Conservation (phyloP, 37 sponge, comb jelly and placozoan species). For the Cliona cf. orientalis region DNA sequence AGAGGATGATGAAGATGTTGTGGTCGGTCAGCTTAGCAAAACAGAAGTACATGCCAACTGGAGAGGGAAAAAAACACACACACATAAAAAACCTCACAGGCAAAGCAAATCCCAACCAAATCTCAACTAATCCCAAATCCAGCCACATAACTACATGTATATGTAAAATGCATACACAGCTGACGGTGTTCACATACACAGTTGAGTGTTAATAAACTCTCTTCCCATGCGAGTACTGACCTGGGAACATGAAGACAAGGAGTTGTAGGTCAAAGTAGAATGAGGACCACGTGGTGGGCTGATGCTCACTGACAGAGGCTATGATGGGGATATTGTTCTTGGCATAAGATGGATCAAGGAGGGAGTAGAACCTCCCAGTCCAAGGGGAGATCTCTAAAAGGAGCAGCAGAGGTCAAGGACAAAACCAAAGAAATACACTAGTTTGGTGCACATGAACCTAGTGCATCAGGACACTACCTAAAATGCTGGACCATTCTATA, state of each 20-base stretch:
- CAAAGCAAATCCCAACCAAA: neutral
- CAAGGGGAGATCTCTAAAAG: conserved; percentile 90
- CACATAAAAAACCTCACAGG: neutral
- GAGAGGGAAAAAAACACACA: conserved; percentile 8
- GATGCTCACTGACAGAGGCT: conserved; percentile 99
- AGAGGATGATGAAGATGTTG: conserved; percentile 97
- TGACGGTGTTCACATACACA: too few species aligned
- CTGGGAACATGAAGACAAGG: conserved; percentile 97
- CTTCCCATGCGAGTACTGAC: conserved; percentile 10
- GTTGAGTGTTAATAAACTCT: neutral
- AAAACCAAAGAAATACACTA: too few species aligned
- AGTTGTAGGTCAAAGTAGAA: conserved; percentile 99
- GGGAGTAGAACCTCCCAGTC: conserved; percentile 99
- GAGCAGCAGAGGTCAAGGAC: too few species aligned
- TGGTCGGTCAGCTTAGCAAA: conserved; percentile 95
- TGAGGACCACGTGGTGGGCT: conserved; percentile 99
- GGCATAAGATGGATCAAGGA: conserved; percentile 98
- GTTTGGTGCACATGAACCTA: too few species aligned
- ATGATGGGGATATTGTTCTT: conserved; percentile 99
- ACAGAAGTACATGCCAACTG: conserved; percentile 96
- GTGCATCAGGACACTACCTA: too few species aligned
- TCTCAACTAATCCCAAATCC: too few species aligned
- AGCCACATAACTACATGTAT: too few species aligned
- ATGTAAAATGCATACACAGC: too few species aligned
- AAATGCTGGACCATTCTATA: neutral